A percentile compares a stretch with the other conserved stretches of the same genome.
Evolutionary conservation across 1,140 invertebrate genomes (phyloP).

Genomic region (Bombus huntii): DNA sequence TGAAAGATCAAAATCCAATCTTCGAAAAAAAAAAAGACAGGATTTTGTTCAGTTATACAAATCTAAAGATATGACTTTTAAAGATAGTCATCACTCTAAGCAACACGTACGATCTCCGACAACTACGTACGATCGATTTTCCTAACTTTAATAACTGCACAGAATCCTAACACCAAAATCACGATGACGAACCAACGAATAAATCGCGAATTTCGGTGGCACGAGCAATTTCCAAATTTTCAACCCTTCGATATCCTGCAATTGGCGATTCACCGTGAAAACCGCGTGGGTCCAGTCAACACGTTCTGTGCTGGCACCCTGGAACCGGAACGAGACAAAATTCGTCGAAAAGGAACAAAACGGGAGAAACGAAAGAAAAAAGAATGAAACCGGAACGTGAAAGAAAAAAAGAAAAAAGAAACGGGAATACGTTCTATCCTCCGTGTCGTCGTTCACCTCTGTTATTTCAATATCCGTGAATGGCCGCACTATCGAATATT

Average conservation of each 20-base stretch:
- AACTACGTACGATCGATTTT: no score
- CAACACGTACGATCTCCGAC: no score
- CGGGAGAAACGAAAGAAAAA: not conserved
- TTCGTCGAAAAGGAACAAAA: not conserved
- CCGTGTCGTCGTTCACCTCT: slow-evolving; percentile 18
- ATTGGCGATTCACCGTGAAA: not conserved
- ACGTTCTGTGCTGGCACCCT: not conserved
- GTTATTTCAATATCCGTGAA: slow-evolving; percentile 43
- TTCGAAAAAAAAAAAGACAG: no score
- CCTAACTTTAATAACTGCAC: no score
- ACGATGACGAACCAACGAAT: no score
- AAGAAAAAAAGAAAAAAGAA: not conserved
- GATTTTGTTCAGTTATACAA: no score
- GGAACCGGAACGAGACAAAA: slow-evolving; percentile 8
- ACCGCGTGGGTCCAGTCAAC: not conserved
- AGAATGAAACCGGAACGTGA: no score
- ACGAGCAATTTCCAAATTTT: not conserved
- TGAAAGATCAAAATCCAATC: no score
- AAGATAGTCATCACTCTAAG: no score
- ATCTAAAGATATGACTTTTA: no score
- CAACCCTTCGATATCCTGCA: not conserved
- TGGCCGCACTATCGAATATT: slow-evolving; percentile 30
- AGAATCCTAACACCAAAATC: no score
- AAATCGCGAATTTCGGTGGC: no score
- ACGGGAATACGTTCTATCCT: not conserved